Percentiles rank a stretch among this genome's conserved stretches.
These are phyloP conservation scores for Acridotheres tristis DNA, from an alignment of 2,797 vertebrate genomes.

Conservation along the genomic window DNA sequence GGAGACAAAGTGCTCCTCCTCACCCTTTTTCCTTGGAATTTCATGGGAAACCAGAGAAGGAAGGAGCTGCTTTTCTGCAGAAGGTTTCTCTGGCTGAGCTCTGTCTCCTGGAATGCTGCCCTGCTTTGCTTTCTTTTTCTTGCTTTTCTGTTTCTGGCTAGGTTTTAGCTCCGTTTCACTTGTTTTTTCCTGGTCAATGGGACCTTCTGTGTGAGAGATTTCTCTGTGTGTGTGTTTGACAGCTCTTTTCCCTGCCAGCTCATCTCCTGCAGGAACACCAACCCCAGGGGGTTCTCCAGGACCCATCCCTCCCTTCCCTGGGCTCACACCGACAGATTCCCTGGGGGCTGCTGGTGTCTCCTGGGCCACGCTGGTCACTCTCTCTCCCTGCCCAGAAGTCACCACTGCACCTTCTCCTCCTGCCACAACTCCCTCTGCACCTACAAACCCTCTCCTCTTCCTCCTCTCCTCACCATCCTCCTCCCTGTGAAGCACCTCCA, in stretches of 20 bases:
- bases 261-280: neutral
- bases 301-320: neutral
- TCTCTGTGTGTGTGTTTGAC: neutral
- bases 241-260: neutral
- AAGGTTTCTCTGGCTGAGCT: neutral
- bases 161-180: neutral
- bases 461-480: neutral
- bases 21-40: neutral
- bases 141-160: constrained; percentile 37
- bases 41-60: constrained; percentile 7
- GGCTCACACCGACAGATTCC: neutral
- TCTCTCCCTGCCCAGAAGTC: neutral
- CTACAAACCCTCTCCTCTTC: neutral
- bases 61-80: neutral
- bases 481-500: accelerated
- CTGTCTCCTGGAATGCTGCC: neutral
- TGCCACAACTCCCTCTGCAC: neutral
- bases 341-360: neutral
- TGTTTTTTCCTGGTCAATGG: neutral
- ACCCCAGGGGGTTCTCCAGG: neutral
- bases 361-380: neutral
- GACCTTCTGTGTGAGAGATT: neutral
- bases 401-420: neutral
- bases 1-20: constrained; percentile 1
- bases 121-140: constrained; percentile 52